Evolutionary conservation across 2,797 vertebrate species (phyloP), one percentile per base, ranked within the genome.

Genomic region (Mormyrops boulengeri): DNA sequence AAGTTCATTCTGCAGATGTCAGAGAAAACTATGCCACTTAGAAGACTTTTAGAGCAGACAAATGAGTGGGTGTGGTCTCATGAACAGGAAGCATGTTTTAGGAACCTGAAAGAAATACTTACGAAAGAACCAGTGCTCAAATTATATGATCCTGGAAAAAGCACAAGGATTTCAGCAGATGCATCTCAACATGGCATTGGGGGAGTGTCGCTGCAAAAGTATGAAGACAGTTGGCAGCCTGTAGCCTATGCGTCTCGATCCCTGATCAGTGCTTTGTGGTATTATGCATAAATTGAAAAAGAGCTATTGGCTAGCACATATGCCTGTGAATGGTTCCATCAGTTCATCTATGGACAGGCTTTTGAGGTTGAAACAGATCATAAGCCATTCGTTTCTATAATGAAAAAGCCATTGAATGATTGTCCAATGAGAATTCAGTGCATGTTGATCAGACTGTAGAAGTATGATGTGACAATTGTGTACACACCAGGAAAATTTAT

Each of bases 281-380:
- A 49, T 49, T 49, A 26, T 50, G 89, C 52, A 44, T 84, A 86
- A 85, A 87, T 89, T 14, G 84, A 89, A 17, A 87, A 89, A 41
- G 89, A 89, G 17, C 38, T 89, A 1, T 19, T 90, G 2, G n/a
- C 47, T 17, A 69, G 53, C 30, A 90, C 80, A 11, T 87, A 89
- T 2, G 53, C 57, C 34, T 89, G 90, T 30, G 49, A 90, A 89
- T 53, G 87, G 30, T 89, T 89, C 22, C 88, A 89, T 22, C 84
- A 89, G 11, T 89, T 87, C 11, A 41, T 87, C 30, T 80, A 87
- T 3, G 62, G 88, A 17, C 80, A 89, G 73, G 22, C 80, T 12
- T 66, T 89, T 50, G 90, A 77, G 77, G 88, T 89, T 9, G 77
- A 87, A 60, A 90, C 88, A 0, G 90, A 89, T 84, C 88, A 90